Evolutionary conservation across 2,113 vertebrate genomes (phyloP).

Genomic region (Synodontis membranacea): DNA sequence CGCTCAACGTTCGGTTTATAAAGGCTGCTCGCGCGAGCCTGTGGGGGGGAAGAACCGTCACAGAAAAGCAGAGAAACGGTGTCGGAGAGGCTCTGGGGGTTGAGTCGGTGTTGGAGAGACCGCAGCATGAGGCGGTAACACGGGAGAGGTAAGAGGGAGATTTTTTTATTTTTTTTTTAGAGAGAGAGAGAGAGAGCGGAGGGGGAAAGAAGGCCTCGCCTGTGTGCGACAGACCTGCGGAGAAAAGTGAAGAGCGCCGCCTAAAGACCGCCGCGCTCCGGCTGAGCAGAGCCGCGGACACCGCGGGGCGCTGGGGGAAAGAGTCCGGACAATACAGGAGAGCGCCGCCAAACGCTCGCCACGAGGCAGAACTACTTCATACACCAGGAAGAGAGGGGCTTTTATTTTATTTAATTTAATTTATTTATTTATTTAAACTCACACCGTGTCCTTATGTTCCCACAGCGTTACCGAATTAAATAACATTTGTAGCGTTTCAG

Average conservation of each 20-base stretch:
- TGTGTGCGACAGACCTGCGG: slow-evolving; percentile 68
- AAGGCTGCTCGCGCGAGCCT: too few relatives aligned
- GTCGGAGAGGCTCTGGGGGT: neutral
- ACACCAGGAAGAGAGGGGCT: neutral
- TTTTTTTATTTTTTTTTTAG: too few relatives aligned
- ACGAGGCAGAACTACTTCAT: slow-evolving; percentile 62
- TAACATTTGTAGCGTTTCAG: too few relatives aligned
- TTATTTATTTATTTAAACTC: too few relatives aligned
- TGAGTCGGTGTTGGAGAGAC: slow-evolving; percentile 33
- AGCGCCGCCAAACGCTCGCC: slow-evolving; percentile 79
- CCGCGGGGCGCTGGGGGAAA: slow-evolving; percentile 65
- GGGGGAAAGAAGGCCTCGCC: slow-evolving; percentile 72
- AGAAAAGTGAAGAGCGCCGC: slow-evolving; percentile 80
- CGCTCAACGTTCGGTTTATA: too few relatives aligned
- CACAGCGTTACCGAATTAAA: too few relatives aligned
- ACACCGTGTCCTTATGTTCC: too few relatives aligned
- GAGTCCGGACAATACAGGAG: slow-evolving; percentile 63
- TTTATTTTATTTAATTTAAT: too few relatives aligned
- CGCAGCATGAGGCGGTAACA: slow-evolving; percentile 63
- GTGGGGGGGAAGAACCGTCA: too few relatives aligned
- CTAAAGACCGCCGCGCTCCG: slow-evolving; percentile 76
- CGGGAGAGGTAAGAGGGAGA: slow-evolving; percentile 56
- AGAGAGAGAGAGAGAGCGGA: too few relatives aligned
- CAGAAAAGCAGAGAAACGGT: slow-evolving; percentile 28
- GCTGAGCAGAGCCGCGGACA: slow-evolving; percentile 67